Evolutionary conservation across 2,113 vertebrate genomes (phyloP).

Genomic region (Halcyon senegalensis): DNA sequence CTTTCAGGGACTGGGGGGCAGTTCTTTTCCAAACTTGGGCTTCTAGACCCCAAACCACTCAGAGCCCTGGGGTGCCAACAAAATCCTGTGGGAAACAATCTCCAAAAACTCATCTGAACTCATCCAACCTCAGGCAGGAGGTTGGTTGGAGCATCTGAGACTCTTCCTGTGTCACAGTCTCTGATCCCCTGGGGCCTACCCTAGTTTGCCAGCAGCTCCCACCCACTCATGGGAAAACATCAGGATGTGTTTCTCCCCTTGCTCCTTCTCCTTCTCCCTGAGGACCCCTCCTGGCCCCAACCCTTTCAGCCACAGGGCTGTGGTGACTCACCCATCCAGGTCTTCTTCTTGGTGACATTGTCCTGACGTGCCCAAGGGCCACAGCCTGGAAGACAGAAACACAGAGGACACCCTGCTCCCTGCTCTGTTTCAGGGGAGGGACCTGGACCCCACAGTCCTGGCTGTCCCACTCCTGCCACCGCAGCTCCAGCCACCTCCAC

Average conservation of each 20-base stretch:
- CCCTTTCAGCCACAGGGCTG: background rate
- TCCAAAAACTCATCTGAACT: background rate
- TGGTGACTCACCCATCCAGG: background rate
- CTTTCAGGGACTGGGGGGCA: rapidly evolving
- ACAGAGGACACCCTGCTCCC: background rate
- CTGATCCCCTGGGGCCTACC: background rate
- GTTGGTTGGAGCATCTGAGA: background rate
- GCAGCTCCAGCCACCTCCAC: background rate
- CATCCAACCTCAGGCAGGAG: background rate
- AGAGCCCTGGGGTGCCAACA: background rate
- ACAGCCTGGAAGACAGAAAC: background rate
- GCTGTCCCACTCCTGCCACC: background rate
- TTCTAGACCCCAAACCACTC: background rate
- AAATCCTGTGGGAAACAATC: background rate
- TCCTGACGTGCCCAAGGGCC: background rate
- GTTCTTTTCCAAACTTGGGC: background rate
- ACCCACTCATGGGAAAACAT: background rate
- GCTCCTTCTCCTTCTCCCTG: background rate
- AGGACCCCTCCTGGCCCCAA: background rate
- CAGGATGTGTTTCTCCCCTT: background rate
- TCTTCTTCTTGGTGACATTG: background rate
- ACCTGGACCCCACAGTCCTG: background rate
- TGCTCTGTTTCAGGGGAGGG: background rate
- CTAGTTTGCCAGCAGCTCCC: background rate
- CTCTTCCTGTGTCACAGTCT: background rate